Evolutionary conservation across 2,888 invertebrate species (phyloP), one percentile per base, ranked within the genome.

Genomic region (Cheilosia soror): DNA sequence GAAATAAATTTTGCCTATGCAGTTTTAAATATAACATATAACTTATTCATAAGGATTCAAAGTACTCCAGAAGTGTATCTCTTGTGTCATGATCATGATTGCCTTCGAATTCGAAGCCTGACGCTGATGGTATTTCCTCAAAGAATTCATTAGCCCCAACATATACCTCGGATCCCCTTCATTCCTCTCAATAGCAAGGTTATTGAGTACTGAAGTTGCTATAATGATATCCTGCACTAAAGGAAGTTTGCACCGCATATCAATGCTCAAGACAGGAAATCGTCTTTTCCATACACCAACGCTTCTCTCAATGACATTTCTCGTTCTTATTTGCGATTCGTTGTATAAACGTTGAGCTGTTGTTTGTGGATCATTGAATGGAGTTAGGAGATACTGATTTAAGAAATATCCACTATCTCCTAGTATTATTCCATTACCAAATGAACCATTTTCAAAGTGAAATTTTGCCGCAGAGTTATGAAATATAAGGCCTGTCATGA

Each of bases 261-360:
- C 77, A 20, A 79, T 15, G 1, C 60, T 15, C 11, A 85, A 51
- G 27, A 83, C 58, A 9, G 86, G 85, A 77, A 83, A 87, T 13
- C 82, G 71, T 15, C 80, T 42, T 40, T 81, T 85, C 57, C 73
- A 62, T 1, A 81, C 75, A 27, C 87, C 82, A 76, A 55, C 85
- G 2, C 47, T 40, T n/a, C 78, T 49, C 53, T 85, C 84, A 13
- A 87, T 47, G 9, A 44, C 40, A 69, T 83, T 86, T n/a, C n/a
- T n/a, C n/a, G n/a, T n/a, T n/a, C n/a, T n/a, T n/a, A n/a, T n/a
- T n/a, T n/a, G n/a, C n/a, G 42, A 75, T 85, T n/a, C 47, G n/a
- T 47, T 47, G 15, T 15, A 15, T 47, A 15, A 47, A 47, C 47
- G n/a, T 47, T n/a, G 47, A 47, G 47, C 47, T 47, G 5, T n/a